These are phyloP conservation scores for Porites lobata DNA, from an alignment of 92 coral and sea anemone species.

Conservation along the genomic window DNA sequence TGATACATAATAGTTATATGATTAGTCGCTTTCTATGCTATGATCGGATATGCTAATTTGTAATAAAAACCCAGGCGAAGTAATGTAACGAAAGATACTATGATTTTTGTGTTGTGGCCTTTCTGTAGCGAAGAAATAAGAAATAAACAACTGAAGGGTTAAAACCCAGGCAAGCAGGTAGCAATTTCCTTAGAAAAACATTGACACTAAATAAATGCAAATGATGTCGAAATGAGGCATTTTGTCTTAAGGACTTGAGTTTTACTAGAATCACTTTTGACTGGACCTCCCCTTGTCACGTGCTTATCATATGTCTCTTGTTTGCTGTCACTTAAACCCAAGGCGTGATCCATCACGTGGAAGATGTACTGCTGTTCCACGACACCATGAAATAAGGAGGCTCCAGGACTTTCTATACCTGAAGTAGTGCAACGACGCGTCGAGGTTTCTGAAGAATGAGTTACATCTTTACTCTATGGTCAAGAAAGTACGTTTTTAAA, in stretches of 20 bases:
- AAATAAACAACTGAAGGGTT: background rate
- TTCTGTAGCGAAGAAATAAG: too few relatives aligned
- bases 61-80: too few relatives aligned
- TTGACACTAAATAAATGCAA: background rate
- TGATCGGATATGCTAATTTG: too few relatives aligned
- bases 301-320: slow-evolving; percentile 34
- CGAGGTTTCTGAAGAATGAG: too few relatives aligned
- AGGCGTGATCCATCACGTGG: slow-evolving; percentile 98
- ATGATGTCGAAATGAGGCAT: background rate
- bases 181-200: background rate
- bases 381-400: slow-evolving; percentile 92
- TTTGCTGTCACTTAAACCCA: slow-evolving; percentile 86
- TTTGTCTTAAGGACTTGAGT: background rate
- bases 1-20: too few relatives aligned
- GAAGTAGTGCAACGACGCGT: background rate
- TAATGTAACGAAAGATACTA: too few relatives aligned
- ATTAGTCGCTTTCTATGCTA: too few relatives aligned
- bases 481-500: too few relatives aligned
- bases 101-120: too few relatives aligned
- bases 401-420: slow-evolving; percentile 97
- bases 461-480: too few relatives aligned
- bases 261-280: background rate
- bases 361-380: slow-evolving; percentile 94
- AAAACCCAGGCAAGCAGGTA: background rate
- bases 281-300: slow-evolving; percentile 60